Evolutionary conservation across 35 echinoderm and acorn worm species (phyloP), one percentile per base, ranked within the genome.

Genomic region (Patiria miniata): DNA sequence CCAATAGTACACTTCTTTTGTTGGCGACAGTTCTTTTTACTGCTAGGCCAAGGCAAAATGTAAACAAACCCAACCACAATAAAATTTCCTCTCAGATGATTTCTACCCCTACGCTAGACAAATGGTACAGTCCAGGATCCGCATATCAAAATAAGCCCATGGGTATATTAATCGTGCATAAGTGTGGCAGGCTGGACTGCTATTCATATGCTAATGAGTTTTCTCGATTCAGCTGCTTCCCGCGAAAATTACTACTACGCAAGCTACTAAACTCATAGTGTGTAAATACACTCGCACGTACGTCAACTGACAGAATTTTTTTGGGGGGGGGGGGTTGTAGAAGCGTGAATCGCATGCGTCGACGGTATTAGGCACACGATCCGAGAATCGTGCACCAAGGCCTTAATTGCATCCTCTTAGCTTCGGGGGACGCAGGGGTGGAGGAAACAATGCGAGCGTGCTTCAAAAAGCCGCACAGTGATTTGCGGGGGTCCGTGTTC

Each of bases 181-280:
- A 73, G 65, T 73, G 65, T 73, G 65, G 29, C 65, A 32, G 42
- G 42, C 42, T 12, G 12, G 42, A 73, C 65, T 30, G 26, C 9
- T 73, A 73, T 73, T 73, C 65, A 73, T 73, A 73, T 73, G 65
- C 34, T 73, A 73, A 73, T 73, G 65, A 73, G 7, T 26, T 47
- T 47, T 12, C 42, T 30, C 65, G 29, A 10, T 69, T 69, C 34
- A 32, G 21, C 34, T 30, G 18, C 19, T 73, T 30, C 34, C 2
- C 28, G 29, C 65, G 2, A 36, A 34, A 2, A 73, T 23, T 16
- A 32, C 23, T 73, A 36, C 65, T 73, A 47, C 42, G 42, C 4
- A 47, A 47, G 42, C 12, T 47, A 4, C 42, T 6, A 4, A 47
- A 47, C 42, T 12, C 4, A 47, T 12, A 47, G 12, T 47, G 42